Evolutionary conservation across 1,140 invertebrate species (phyloP).

Genomic region (Dinothrombium tinctorium): DNA sequence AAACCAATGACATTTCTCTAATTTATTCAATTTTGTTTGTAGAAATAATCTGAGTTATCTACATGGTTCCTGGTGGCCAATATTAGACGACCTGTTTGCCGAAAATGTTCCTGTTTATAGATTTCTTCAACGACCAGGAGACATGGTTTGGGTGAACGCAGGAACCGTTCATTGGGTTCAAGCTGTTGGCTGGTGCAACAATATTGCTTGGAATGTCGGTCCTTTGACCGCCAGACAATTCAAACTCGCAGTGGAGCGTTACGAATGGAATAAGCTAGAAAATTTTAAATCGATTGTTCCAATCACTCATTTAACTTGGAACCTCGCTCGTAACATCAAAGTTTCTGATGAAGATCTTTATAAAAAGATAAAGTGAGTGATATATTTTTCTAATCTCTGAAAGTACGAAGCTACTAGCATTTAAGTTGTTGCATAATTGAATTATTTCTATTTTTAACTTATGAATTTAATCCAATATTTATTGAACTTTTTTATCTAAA

Average conservation of each 20-base stretch:
- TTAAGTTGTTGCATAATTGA: too few species aligned
- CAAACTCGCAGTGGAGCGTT: constrained; percentile 77
- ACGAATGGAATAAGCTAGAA: constrained; percentile 97
- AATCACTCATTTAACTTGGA: constrained; percentile 96
- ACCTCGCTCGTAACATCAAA: constrained; percentile 86
- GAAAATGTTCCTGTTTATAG: constrained; percentile 91
- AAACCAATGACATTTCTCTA: constrained; percentile 4
- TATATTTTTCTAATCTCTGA: too few species aligned
- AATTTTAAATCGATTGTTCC: constrained; percentile 95
- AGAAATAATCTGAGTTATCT: constrained; percentile 82
- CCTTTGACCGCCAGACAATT: constrained; percentile 87
- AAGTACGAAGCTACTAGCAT: too few species aligned
- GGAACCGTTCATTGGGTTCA: constrained; percentile 96
- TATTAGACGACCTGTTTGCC: constrained; percentile 73
- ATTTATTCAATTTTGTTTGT: constrained; percentile 15
- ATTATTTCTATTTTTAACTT: too few species aligned
- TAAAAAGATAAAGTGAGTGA: constrained; percentile 16
- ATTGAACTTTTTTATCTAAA: too few species aligned
- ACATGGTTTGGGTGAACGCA: constrained; percentile 96
- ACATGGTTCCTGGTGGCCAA: constrained; percentile 98
- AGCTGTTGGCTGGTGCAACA: constrained; percentile 48
- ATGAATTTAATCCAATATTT: too few species aligned
- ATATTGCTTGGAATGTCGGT: constrained; percentile 99
- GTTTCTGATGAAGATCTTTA: constrained; percentile 28
- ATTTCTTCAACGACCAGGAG: constrained; percentile 91